Percentiles rank a stretch among this genome's conserved stretches.
phyloP scores from a whole-genome alignment of 2,113 vertebrate genomes.

The Catharus minimus region DNA sequence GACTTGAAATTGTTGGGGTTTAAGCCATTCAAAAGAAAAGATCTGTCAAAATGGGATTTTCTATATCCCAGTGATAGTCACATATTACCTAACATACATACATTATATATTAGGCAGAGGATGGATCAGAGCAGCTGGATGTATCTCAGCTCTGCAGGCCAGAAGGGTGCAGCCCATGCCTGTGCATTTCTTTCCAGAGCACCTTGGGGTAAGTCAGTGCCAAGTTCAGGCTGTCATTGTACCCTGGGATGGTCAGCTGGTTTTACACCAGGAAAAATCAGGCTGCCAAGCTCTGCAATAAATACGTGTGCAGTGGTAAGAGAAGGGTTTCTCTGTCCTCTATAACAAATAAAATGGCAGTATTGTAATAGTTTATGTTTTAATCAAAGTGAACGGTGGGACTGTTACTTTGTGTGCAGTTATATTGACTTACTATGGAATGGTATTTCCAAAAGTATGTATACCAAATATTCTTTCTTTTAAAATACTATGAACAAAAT shows the following conservation, averaged over 20 bases:
- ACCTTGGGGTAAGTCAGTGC: not conserved
- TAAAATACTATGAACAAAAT: not conserved
- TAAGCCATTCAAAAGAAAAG: not conserved
- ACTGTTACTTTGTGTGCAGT: not conserved
- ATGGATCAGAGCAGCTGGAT: not conserved
- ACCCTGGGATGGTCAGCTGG: not conserved
- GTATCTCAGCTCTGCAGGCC: not conserved
- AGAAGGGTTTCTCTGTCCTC: not conserved
- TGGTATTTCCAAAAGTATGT: not conserved
- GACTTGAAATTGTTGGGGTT: not conserved
- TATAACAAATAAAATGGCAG: not conserved
- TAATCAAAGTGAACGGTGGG: not conserved
- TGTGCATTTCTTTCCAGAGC: accelerated
- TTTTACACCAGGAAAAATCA: not conserved
- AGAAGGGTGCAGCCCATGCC: not conserved
- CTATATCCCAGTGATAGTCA: not conserved
- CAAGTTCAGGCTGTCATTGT: accelerated
- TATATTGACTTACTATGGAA: not conserved
- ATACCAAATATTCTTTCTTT: not conserved
- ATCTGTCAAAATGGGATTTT: not conserved
- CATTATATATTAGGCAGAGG: no score
- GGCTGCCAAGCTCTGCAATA: not conserved
- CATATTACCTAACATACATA: no score
- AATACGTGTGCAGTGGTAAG: accelerated
- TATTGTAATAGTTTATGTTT: not conserved